Percentiles rank a stretch among this genome's conserved stretches.
Conservation (phyloP, 2,888 invertebrate genomes). For the Taphrorychus bicolor region DNA sequence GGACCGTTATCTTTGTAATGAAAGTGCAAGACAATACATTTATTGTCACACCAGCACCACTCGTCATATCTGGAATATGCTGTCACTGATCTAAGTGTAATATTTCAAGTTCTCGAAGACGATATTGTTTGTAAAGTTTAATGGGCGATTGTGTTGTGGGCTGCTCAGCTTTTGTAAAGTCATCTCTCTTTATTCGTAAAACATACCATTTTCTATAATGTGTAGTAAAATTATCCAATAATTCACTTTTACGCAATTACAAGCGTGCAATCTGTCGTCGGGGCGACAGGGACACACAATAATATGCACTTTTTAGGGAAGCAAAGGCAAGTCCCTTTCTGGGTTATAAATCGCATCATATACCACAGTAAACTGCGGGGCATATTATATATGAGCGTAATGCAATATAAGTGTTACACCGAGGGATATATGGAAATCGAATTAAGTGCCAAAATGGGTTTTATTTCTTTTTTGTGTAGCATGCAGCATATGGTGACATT, state of each 20-base stretch:
- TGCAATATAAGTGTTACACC: slow-evolving; percentile 41
- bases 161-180: not conserved
- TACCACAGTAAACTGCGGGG: slow-evolving; percentile 39
- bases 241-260: not conserved
- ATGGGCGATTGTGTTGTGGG: too few relatives aligned
- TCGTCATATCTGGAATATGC: slow-evolving; percentile 37
- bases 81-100: slow-evolving; percentile 12
- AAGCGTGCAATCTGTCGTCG: not conserved
- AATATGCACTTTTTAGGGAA: slow-evolving; percentile 50
- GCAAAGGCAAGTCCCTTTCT: slow-evolving; percentile 44
- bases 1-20: slow-evolving; percentile 39
- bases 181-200: not conserved
- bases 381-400: slow-evolving; percentile 39
- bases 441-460: slow-evolving; percentile 35
- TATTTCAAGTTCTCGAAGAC: slow-evolving; percentile 14
- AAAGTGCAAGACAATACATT: slow-evolving; percentile 42
- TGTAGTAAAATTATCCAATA: not conserved
- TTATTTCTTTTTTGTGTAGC: slow-evolving; percentile 34
- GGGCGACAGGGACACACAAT: slow-evolving; percentile 13
- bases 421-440: slow-evolving; percentile 40
- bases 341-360: slow-evolving; percentile 41
- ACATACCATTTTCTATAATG: not conserved
- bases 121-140: not conserved
- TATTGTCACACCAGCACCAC: slow-evolving; percentile 35
- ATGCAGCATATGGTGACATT: slow-evolving; percentile 46